Percentiles rank a stretch among this genome's conserved stretches.
Evolutionary conservation across 2,797 vertebrate species (phyloP).

Genomic region (Geotrypetes seraphini): DNA sequence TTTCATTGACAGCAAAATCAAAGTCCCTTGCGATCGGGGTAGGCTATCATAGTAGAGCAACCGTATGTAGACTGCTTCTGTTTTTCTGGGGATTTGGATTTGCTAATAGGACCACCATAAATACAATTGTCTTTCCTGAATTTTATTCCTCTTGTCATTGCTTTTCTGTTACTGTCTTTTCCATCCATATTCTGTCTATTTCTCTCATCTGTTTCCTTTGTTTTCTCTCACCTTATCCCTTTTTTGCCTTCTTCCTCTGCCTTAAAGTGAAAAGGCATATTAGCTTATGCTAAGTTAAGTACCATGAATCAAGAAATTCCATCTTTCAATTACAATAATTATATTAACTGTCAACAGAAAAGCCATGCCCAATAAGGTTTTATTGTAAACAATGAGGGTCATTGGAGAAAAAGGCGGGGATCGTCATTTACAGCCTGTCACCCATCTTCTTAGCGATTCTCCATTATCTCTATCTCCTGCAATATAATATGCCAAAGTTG

Average conservation of each 20-base stretch:
- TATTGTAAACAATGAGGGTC: conserved; percentile 21
- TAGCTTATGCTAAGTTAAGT: conserved; percentile 18
- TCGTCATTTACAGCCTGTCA: background rate
- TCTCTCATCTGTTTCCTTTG: too few species aligned
- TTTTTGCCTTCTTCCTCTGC: conserved; percentile 17
- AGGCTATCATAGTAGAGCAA: too few species aligned
- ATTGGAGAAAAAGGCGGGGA: background rate
- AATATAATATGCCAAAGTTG: background rate
- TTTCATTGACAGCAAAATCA: too few species aligned
- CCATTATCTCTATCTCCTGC: conserved; percentile 9
- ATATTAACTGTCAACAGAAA: conserved; percentile 38
- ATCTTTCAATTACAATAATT: conserved; percentile 17
- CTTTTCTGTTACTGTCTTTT: too few species aligned
- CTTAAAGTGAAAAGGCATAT: conserved; percentile 19
- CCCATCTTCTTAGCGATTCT: background rate
- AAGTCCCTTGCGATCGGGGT: too few species aligned
- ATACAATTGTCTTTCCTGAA: too few species aligned
- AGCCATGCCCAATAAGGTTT: conserved; percentile 29
- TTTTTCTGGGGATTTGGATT: too few species aligned
- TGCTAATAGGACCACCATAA: too few species aligned
- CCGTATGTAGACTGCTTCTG: too few species aligned
- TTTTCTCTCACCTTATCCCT: too few species aligned
- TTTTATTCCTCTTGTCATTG: too few species aligned
- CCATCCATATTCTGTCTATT: too few species aligned
- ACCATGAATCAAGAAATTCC: conserved; percentile 19